Conservation (phyloP, 2,888 invertebrate genomes). For the Orthosia cruda region DNA sequence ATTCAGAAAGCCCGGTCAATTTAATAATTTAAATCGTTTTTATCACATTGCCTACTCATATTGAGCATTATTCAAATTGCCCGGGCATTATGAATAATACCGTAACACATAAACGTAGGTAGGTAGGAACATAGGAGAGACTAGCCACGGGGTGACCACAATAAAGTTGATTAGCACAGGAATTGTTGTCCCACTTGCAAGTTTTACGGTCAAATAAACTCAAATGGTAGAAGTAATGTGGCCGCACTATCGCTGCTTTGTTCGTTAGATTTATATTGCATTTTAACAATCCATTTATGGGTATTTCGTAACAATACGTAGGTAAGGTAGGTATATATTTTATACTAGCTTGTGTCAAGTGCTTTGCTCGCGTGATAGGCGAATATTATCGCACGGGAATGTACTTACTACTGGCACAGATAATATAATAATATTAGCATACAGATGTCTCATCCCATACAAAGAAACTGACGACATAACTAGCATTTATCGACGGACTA, state of each 20-base stretch:
- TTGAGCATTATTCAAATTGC: too few relatives aligned
- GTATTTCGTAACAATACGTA: conserved; percentile 39
- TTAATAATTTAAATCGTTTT: too few relatives aligned
- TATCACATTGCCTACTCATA: too few relatives aligned
- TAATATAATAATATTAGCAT: too few relatives aligned
- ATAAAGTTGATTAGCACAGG: conserved; percentile 72
- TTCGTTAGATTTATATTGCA: conserved; percentile 64
- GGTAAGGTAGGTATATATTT: conserved; percentile 3
- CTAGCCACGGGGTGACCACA: conserved; percentile 36
- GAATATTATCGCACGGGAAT: not conserved
- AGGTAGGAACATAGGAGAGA: conserved; percentile 26
- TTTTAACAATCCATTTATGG: conserved; percentile 65
- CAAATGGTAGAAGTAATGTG: conserved; percentile 67
- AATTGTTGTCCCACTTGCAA: conserved; percentile 80
- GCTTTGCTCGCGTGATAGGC: not conserved
- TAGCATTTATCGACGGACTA: too few relatives aligned
- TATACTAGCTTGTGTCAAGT: not conserved
- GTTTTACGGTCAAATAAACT: conserved; percentile 82
- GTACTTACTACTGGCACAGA: too few relatives aligned
- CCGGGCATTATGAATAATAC: too few relatives aligned
- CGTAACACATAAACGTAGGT: too few relatives aligned
- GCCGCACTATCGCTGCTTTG: conserved; percentile 50
- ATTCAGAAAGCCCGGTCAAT: too few relatives aligned
- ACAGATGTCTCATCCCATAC: too few relatives aligned
- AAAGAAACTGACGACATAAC: too few relatives aligned